phyloP scores from a whole-genome alignment of 2,888 invertebrate genomes.

The Cyclophora punctaria region DNA sequence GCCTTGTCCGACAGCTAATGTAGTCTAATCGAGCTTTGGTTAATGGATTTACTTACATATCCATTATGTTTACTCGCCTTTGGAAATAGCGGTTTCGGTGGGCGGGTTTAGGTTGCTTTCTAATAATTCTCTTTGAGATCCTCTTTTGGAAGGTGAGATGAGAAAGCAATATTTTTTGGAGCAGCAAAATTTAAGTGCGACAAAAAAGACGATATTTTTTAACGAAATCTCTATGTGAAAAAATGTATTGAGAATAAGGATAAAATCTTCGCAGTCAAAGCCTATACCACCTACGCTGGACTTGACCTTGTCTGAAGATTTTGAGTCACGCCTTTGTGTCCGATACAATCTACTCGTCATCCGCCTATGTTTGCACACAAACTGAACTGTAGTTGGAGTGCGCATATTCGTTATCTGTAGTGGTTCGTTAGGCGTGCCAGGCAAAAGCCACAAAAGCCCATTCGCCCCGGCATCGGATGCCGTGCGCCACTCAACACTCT shows the following conservation, averaged over 20 bases:
- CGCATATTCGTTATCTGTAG: conserved; percentile 43
- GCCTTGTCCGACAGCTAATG: conserved; percentile 28
- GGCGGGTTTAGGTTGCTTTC: neutral
- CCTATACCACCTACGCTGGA: no score
- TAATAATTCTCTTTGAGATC: no score
- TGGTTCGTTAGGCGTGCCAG: conserved; percentile 41
- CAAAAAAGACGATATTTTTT: no score
- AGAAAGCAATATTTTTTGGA: no score
- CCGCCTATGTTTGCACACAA: conserved; percentile 1
- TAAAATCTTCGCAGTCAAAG: no score
- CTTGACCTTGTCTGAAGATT: no score
- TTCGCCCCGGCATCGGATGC: conserved; percentile 21
- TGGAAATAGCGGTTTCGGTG: neutral
- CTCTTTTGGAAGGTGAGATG: no score
- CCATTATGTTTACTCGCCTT: conserved; percentile 6
- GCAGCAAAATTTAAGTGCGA: no score
- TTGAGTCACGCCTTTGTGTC: no score
- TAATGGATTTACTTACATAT: conserved; percentile 26
- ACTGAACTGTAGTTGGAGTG: neutral
- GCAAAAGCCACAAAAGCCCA: conserved; percentile 33
- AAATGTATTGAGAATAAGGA: no score
- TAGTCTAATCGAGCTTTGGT: conserved; percentile 23
- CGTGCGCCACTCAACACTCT: conserved; percentile 14
- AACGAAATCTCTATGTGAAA: no score
- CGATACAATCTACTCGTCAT: no score